Base-by-base conservation (phyloP, 2,888 invertebrate species). In the Cosmorhoe ocellata region DNA sequence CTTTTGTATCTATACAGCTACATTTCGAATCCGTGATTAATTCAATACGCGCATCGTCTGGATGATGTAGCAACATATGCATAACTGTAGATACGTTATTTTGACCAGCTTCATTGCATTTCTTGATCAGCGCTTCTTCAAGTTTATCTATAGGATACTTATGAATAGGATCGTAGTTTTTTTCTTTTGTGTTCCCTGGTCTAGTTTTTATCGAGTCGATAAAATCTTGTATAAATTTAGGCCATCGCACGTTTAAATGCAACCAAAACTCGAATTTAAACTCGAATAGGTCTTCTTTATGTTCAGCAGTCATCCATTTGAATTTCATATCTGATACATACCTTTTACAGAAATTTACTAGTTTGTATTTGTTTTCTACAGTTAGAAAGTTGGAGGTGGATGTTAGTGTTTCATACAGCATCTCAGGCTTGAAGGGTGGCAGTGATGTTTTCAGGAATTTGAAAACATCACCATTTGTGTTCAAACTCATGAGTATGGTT, bases 401-500 rank as follows among this genome's bases (percentile, higher is more conserved):
- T 26, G 8, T 10, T 1, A 43, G 26, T 8, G 27, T 8, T 10
- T 7, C 0, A 8, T 22, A 9, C 6, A 46, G 27, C 9, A 18
- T n/a, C 6, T 18, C 46, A 4, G 32, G 18, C 32, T 8, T 14
- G 39, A 46, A 46, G 1, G 32, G 33, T 14, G 39, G 32, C 2
- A 2, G 1, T 5, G 39, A 32, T 9, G 11, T 33, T 18, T 14
- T 32, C 1, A 46, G 32, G 27, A 46, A 33, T 9, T 32, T 33
- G n/a, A 27, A 46, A n/a, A 39, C n/a, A 26, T 46, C 39, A 27
- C n/a, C 38, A 12, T 46, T 39, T 2, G 22, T 46, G n/a, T 27
- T 18, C 2, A 46, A 33, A 3, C 11, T 27, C 18, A 33, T 32
- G 11, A 13, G 12, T 13, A 24, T 34, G 22, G n/a, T 18, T 2